Base-by-base conservation (phyloP, 1,140 invertebrate genomes). In the Drosophila dunni region DNA sequence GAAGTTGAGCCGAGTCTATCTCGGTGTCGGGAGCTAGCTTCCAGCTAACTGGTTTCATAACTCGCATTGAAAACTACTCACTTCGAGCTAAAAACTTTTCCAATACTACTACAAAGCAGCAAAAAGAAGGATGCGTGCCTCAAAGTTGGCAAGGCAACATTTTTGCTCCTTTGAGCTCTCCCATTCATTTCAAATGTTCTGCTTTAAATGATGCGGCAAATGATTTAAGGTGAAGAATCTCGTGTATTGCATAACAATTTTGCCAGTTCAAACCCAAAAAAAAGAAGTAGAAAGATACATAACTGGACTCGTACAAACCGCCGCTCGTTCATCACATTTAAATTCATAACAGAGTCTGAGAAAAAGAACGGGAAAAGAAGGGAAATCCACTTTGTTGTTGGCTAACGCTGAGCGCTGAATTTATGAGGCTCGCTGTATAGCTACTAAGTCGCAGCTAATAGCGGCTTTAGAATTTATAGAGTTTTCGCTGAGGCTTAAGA, bases 391-490 rank as follows among this genome's bases (percentile, higher is more conserved):
- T 66, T 76, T 76, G 56, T 68, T 73, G 65, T 50, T 68, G 56
- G 17, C 13, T 45, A 40, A 34, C 45, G 34, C 46, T 57, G 67
- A 24, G 53, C 57, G 57, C 33, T 44, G 53, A 70, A 75, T 75
- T 75, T 75, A 75, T 71, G 72, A 71, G 72, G 9, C 53, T 45
- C 7, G 60, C 65, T 78, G 65, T 51, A 51, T 51, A 51, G 75
- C 82, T 75, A 79, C 82, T 85, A 85, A 85, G 82, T 78, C 82
- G 34, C 51, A 61, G 77, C 83, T 88, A 88, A 89, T 89, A 80
- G 84, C 83, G 73, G 84, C 84, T 89, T 88, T 88, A 83, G 76
- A 88, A 88, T 89, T 89, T 89, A 88, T 83, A 84, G 80, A 88
- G 77, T 80, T 88, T 73, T 36, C 17, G 61, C 67, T 70, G 75